phyloP scores from a whole-genome alignment of 2,888 invertebrate genomes.

The Sericinus montela region DNA sequence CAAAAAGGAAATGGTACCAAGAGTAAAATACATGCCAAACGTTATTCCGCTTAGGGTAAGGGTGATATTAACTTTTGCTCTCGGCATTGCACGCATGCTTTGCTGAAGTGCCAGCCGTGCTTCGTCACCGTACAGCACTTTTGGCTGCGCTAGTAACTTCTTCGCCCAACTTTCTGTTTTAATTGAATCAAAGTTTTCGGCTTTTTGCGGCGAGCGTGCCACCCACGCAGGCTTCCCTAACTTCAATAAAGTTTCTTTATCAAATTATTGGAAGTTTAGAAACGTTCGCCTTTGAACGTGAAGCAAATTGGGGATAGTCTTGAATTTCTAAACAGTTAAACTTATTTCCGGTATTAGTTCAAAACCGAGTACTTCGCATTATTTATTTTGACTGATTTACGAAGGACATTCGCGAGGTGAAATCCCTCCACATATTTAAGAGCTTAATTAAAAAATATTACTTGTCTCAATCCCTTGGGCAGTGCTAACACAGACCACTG shows the following conservation, averaged over 20 bases:
- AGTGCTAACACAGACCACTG: too few species aligned
- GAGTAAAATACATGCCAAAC: conserved; percentile 20
- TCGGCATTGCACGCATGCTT: conserved; percentile 8
- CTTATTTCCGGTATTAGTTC: conserved; percentile 10
- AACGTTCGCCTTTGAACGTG: conserved; percentile 74
- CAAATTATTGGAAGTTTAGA: conserved; percentile 78
- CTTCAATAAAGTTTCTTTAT: conserved; percentile 73
- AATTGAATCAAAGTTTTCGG: conserved; percentile 78
- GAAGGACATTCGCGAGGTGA: too few species aligned
- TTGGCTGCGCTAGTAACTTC: conserved; percentile 58
- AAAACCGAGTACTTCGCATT: conserved; percentile 3
- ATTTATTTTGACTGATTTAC: background rate
- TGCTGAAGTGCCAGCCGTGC: conserved; percentile 8
- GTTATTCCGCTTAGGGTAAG: background rate
- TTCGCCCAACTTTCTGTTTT: conserved; percentile 72
- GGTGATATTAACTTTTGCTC: too few species aligned
- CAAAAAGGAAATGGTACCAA: conserved; percentile 19
- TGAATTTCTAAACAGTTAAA: conserved; percentile 53
- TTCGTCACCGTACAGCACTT: conserved; percentile 22
- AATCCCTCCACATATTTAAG: too few species aligned
- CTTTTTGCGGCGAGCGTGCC: conserved; percentile 75
- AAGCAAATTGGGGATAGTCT: conserved; percentile 65
- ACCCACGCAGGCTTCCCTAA: conserved; percentile 71
- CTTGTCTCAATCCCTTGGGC: too few species aligned
- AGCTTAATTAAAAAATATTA: too few species aligned